These are phyloP conservation scores for Chauna torquata DNA, from an alignment of 2,113 vertebrate genomes.

Conservation along the genomic window DNA sequence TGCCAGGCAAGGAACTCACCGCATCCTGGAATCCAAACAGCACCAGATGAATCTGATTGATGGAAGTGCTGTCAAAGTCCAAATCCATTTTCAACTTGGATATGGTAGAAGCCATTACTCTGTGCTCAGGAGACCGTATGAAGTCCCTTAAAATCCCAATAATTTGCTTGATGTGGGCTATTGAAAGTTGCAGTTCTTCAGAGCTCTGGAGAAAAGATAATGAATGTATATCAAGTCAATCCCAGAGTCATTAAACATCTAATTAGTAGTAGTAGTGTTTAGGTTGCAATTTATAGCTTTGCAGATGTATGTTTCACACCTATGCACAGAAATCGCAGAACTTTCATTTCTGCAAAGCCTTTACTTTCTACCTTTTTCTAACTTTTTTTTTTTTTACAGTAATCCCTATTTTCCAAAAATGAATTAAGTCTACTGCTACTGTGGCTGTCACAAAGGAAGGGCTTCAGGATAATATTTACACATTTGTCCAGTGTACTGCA, in stretches of 20 bases:
- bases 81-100: constrained; percentile 92
- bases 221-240: not conserved
- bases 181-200: constrained; percentile 87
- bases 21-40: constrained; percentile 96
- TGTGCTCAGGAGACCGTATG: constrained; percentile 89
- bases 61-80: constrained; percentile 91
- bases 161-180: constrained; percentile 91
- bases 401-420: not conserved
- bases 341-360: not conserved
- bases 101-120: constrained; percentile 93
- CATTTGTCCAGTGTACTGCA: not conserved
- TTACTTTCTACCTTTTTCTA: not conserved
- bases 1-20: constrained; percentile 72
- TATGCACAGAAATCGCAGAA: not conserved
- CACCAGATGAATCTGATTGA: constrained; percentile 93
- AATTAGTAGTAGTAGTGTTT: not conserved
- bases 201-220: constrained; percentile 78
- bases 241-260: not conserved
- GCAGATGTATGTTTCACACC: not conserved
- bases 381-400: not conserved
- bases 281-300: not conserved
- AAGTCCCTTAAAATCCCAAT: constrained; percentile 94
- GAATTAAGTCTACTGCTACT: not conserved
- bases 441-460: not conserved
- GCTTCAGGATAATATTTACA: not conserved